phyloP scores from a whole-genome alignment of 2,888 invertebrate species.

The Miltochrista miniata region DNA sequence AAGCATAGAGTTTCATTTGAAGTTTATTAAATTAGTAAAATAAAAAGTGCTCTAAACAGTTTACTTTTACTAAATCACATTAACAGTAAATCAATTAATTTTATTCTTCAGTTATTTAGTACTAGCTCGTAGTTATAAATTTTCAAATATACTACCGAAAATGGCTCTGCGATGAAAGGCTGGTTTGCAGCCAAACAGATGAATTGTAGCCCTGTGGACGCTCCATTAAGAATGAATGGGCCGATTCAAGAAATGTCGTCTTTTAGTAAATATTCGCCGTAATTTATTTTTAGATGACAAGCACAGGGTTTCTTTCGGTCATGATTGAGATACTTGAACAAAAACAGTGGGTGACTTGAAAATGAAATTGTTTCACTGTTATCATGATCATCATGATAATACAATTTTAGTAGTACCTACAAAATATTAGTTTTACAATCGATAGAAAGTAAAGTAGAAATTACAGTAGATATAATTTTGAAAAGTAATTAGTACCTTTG shows the following conservation, averaged over 20 bases:
- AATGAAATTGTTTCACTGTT: slow-evolving; percentile 63
- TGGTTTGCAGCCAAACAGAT: slow-evolving; percentile 80
- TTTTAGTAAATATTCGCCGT: slow-evolving; percentile 72
- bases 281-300: slow-evolving; percentile 61
- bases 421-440: no score
- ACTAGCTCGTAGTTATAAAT: slow-evolving; percentile 78
- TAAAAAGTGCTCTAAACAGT: slow-evolving; percentile 49
- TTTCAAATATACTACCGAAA: slow-evolving; percentile 75
- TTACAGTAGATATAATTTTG: no score
- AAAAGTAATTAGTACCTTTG: no score
- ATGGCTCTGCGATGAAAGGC: slow-evolving; percentile 71
- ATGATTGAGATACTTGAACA: slow-evolving; percentile 32
- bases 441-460: no score
- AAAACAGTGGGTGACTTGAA: slow-evolving; percentile 57
- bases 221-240: slow-evolving; percentile 81
- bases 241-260: slow-evolving; percentile 81
- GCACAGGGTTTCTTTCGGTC: slow-evolving; percentile 40
- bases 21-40: slow-evolving; percentile 12
- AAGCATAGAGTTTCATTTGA: slow-evolving; percentile 12
- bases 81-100: slow-evolving; percentile 47
- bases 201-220: slow-evolving; percentile 76
- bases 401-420: no score
- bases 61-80: slow-evolving; percentile 72
- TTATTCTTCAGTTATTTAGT: slow-evolving; percentile 77
- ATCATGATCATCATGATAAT: no score